A percentile compares a stretch with the other conserved stretches of the same genome.
Conservation (phyloP, 2,797 vertebrate genomes). For the Sphenopsis melanotis region DNA sequence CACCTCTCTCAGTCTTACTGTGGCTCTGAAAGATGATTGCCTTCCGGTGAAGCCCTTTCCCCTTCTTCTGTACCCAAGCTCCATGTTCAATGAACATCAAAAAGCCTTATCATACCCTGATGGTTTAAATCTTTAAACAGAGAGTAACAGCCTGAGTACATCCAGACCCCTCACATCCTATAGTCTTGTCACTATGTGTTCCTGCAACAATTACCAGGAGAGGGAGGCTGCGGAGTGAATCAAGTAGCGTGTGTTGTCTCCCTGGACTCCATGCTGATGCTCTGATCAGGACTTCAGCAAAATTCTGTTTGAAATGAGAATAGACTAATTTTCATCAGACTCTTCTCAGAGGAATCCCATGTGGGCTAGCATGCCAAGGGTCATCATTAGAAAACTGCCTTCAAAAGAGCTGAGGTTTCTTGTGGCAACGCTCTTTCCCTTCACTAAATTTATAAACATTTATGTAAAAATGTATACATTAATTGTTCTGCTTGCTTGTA, state of each 20-base stretch:
- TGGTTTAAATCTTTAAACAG: constrained; percentile 99
- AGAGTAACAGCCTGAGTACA: constrained; percentile 98
- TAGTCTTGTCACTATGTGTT: constrained; percentile 92
- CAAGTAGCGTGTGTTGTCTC: constrained; percentile 88
- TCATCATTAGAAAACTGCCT: constrained; percentile 99
- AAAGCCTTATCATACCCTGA: constrained; percentile 95
- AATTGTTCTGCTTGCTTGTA: constrained; percentile 75
- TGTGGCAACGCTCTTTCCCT: constrained; percentile 81
- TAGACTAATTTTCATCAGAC: constrained; percentile 99
- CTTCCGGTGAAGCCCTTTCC: constrained; percentile 88
- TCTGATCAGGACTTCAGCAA: constrained; percentile 97
- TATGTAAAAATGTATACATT: constrained; percentile 87
- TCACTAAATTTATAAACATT: constrained; percentile 94
- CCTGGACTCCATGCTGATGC: constrained; percentile 84
- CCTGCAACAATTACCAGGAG: constrained; percentile 92
- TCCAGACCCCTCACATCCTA: constrained; percentile 92
- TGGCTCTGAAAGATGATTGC: constrained; percentile 93
- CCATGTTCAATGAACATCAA: constrained; percentile 98
- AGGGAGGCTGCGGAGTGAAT: constrained; percentile 79
- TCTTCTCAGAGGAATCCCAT: constrained; percentile 90
- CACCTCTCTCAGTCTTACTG: constrained; percentile 82
- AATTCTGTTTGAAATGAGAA: constrained; percentile 99
- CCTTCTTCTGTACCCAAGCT: constrained; percentile 87
- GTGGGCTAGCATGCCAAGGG: constrained; percentile 96
- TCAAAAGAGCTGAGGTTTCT: constrained; percentile 87